Conservation (phyloP, 2,113 vertebrate genomes). For the Cygnus buccinator region DNA sequence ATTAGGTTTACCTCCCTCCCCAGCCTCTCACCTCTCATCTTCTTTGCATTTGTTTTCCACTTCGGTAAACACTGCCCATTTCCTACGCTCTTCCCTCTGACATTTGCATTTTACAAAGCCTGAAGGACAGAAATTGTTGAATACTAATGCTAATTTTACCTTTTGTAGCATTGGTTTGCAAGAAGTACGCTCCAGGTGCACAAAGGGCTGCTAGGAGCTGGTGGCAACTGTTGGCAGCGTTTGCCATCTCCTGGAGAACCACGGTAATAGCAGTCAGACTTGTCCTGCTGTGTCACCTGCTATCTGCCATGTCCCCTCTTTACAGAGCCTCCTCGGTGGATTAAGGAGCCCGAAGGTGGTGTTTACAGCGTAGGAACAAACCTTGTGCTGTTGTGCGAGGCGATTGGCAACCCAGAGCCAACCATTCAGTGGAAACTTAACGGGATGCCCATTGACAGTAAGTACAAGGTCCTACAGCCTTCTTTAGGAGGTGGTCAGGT, state of each 20-base stretch:
- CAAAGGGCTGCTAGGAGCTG: background rate
- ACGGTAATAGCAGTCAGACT: background rate
- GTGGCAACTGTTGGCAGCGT: background rate
- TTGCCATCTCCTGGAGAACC: constrained; percentile 70
- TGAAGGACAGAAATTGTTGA: background rate
- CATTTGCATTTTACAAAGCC: background rate
- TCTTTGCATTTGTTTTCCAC: background rate
- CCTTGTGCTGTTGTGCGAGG: constrained; percentile 84
- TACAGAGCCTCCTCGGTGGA: constrained; percentile 90
- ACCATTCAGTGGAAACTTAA: constrained; percentile 87
- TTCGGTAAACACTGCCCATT: accelerated
- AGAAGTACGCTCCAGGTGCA: accelerated
- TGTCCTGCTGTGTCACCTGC: background rate
- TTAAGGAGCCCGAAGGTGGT: constrained; percentile 82
- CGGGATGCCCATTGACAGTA: constrained; percentile 82
- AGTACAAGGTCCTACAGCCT: background rate
- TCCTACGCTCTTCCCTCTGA: background rate
- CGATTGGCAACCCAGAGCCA: constrained; percentile 85
- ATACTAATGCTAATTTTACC: background rate
- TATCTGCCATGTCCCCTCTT: background rate
- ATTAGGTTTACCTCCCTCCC: background rate
- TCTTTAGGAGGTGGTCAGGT: background rate
- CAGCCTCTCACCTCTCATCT: background rate
- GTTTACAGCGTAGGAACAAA: constrained; percentile 84
- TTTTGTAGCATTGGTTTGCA: accelerated